Percentiles rank a stretch among this genome's conserved stretches.
Conservation (phyloP, 2,113 vertebrate genomes). For the Takifugu flavidus region DNA sequence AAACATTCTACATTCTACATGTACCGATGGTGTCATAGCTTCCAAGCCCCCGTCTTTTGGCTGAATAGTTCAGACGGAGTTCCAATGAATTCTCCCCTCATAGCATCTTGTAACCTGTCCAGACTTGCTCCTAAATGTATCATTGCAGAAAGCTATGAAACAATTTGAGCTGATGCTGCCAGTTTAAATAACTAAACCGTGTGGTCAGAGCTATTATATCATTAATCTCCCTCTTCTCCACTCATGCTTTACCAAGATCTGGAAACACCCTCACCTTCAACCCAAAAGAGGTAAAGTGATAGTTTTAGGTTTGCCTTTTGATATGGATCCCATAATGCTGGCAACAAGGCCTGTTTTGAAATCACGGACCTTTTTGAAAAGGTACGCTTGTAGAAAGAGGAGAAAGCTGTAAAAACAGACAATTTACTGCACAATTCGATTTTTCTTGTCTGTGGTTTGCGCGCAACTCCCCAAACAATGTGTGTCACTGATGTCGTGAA, state of each 20-base stretch:
- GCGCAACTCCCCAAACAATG: slow-evolving; percentile 18
- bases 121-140: slow-evolving; percentile 74
- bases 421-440: slow-evolving; percentile 8
- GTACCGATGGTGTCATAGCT: slow-evolving; percentile 68
- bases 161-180: slow-evolving; percentile 80
- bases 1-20: slow-evolving; percentile 62
- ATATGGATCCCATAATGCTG: slow-evolving; percentile 62
- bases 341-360: slow-evolving; percentile 63
- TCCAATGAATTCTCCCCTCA: slow-evolving; percentile 59
- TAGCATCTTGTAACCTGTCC: slow-evolving; percentile 67
- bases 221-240: slow-evolving; percentile 71
- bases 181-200: slow-evolving; percentile 79
- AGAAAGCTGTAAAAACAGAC: background rate
- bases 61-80: slow-evolving; percentile 64
- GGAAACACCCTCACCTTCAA: slow-evolving; percentile 71
- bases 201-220: slow-evolving; percentile 78
- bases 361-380: slow-evolving; percentile 48
- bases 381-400: slow-evolving; percentile 7
- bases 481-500: slow-evolving; percentile 38
- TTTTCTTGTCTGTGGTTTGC: slow-evolving; percentile 6
- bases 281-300: slow-evolving; percentile 65
- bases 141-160: slow-evolving; percentile 79
- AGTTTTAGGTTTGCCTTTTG: slow-evolving; percentile 66
- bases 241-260: slow-evolving; percentile 68
- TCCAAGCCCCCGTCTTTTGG: slow-evolving; percentile 63